Percentiles rank a stretch among this genome's conserved stretches.
Evolutionary conservation across 2,888 invertebrate genomes (phyloP).

Genomic region (Sinotaia quadrata): DNA sequence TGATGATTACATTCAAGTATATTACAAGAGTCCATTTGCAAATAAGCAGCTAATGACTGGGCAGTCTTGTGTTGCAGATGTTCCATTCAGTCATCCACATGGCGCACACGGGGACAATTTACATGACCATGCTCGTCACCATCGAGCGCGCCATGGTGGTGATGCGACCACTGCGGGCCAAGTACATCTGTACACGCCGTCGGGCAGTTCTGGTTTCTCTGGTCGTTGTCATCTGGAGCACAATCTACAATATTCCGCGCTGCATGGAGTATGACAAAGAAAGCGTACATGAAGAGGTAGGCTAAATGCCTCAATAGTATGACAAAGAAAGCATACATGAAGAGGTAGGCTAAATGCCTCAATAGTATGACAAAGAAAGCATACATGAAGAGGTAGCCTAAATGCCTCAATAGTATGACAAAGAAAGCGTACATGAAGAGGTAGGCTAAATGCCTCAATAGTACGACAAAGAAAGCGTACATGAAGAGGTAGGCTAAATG

Average conservation of each 20-base stretch:
- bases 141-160: conserved; percentile 35
- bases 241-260: conserved; percentile 36
- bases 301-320: too few species aligned
- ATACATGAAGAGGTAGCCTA: too few species aligned
- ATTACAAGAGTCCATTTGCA: neutral
- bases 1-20: too few species aligned
- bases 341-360: too few species aligned
- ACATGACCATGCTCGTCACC: conserved; percentile 35
- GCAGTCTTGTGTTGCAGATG: conserved; percentile 3
- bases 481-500: too few species aligned
- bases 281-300: neutral
- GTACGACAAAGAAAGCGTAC: too few species aligned
- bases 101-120: conserved; percentile 36
- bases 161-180: conserved; percentile 32
- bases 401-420: too few species aligned
- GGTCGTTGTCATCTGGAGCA: conserved; percentile 31
- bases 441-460: too few species aligned
- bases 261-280: conserved; percentile 29
- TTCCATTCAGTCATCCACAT: conserved; percentile 31
- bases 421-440: too few species aligned
- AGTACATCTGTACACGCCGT: conserved; percentile 33
- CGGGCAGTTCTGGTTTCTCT: conserved; percentile 34
- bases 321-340: too few species aligned
- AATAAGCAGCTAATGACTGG: neutral
- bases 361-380: too few species aligned